phyloP scores from a whole-genome alignment of 1,140 invertebrate genomes.

The Proctacanthus coquilletti region DNA sequence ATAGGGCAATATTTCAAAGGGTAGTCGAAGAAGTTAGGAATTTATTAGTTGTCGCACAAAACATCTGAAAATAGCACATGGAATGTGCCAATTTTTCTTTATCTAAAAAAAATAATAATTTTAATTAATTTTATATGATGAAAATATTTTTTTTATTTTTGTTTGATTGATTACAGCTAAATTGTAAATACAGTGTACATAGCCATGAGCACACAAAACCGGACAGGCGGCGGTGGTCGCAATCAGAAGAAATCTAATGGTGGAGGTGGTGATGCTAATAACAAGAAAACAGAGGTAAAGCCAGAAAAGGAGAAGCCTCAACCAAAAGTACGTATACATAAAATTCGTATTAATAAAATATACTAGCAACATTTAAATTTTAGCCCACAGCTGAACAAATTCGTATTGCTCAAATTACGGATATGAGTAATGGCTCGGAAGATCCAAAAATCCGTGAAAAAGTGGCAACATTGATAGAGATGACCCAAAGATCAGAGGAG shows the following conservation, averaged over 20 bases:
- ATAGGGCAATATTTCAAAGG: not conserved
- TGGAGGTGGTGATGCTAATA: slow-evolving; percentile 11
- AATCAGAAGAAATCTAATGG: slow-evolving; percentile 29
- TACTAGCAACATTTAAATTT: not conserved
- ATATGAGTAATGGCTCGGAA: slow-evolving; percentile 40
- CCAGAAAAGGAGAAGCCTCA: slow-evolving; percentile 30
- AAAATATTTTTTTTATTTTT: not conserved
- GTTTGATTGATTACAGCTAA: not conserved
- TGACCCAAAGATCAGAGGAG: slow-evolving; percentile 63
- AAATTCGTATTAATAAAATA: not conserved
- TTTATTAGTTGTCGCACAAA: not conserved
- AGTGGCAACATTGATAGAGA: slow-evolving; percentile 64
- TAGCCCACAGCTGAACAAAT: slow-evolving; percentile 39
- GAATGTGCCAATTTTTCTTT: too few relatives aligned
- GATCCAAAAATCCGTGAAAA: slow-evolving; percentile 51
- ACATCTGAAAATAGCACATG: too few relatives aligned
- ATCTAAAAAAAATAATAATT: too few relatives aligned
- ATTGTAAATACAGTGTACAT: slow-evolving; percentile 33
- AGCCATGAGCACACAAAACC: slow-evolving; percentile 31
- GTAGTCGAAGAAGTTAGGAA: not conserved
- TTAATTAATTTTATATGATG: not conserved
- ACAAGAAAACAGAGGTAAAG: slow-evolving; percentile 26
- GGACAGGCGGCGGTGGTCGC: slow-evolving; percentile 23
- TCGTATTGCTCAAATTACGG: slow-evolving; percentile 52
- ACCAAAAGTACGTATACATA: slow-evolving; percentile 20